Conservation (phyloP, 2,797 vertebrate species). For the Pantherophis alleghaniensis region DNA sequence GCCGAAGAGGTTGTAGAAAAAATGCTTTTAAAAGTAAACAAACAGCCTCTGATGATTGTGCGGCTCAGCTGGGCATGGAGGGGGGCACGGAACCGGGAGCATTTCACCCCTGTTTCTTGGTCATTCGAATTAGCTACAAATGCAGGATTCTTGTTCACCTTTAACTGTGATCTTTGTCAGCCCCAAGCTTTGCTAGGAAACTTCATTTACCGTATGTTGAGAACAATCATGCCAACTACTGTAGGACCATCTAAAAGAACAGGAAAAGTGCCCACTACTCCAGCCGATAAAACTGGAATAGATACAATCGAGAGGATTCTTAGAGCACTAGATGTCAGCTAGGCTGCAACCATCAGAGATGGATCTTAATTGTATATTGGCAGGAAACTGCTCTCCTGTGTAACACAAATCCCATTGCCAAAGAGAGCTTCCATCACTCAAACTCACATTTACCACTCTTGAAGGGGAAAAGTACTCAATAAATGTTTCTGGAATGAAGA, state of each 20-base stretch:
- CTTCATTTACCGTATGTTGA: neutral
- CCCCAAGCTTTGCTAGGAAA: neutral
- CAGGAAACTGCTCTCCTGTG: slow-evolving; percentile 18
- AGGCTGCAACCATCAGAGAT: neutral
- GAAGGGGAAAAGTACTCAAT: slow-evolving; percentile 21
- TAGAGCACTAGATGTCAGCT: neutral
- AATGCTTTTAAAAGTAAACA: too few species aligned
- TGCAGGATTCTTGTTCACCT: neutral
- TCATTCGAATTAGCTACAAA: neutral
- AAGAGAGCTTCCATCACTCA: slow-evolving; percentile 20
- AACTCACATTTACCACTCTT: slow-evolving; percentile 30
- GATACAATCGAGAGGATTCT: neutral
- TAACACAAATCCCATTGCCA: slow-evolving; percentile 7
- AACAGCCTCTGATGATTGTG: too few species aligned
- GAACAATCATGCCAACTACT: neutral
- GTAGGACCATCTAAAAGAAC: too few species aligned
- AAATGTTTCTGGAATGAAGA: slow-evolving; percentile 8
- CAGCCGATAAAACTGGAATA: neutral
- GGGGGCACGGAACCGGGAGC: too few species aligned
- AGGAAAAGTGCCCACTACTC: neutral
- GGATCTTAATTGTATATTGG: slow-evolving; percentile 25
- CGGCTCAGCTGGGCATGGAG: too few species aligned
- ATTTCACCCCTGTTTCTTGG: too few species aligned
- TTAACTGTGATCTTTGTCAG: neutral
- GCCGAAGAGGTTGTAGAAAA: too few species aligned